Base-by-base conservation (phyloP, 2,113 vertebrate genomes). In the Chauna torquata region DNA sequence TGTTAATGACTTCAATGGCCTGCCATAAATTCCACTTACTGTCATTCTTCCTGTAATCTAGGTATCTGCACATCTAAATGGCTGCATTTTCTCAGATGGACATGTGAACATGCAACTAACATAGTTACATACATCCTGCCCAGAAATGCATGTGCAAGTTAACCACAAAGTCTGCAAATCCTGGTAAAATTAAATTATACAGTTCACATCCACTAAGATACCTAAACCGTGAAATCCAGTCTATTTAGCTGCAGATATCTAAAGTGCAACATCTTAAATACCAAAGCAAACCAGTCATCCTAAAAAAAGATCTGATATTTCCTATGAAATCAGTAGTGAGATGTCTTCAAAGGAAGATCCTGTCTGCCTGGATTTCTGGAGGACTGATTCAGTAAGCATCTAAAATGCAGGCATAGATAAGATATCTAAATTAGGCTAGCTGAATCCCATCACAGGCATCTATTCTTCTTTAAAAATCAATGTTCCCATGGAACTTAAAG, bases 251-350 rank as follows among this genome's bases (percentile, higher is more conserved):
- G 72, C 80, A 97, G 92, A 83, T 50, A 50, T 92, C 92, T 81
- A 94, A 94, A 70, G 91, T 91, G 55, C 77, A 94, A 89, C 89
- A 92, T 95, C 93, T 97, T 92, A 94, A 96, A 96, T 92, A 92
- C 69, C 89, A 92, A 95, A 95, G 88, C 68, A 91, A 96, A 93
- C 75, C 59, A 96, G 86, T 86, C 28, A 71, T 81, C 65, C 96
- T 96, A 96, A 97, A 97, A 97, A 96, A 97, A 97, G 96, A 96
- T 94, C 86, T 96, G 95, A 95, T 97, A 96, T 96, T 96, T 97
- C 80, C 76, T 71, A 82, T 91, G 30, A 9, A 91, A 72, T 96
- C 91, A 81, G 77, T 91, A 69, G 83, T 92, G 96, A 96, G 77
- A 92, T 86, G 38, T 88, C 89, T 96, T 96, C 95, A 96, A 96